Percentiles rank a stretch among this genome's conserved stretches.
These are phyloP conservation scores for Eupithecia vulgata DNA, from an alignment of 2,888 invertebrate species.

Conservation along the genomic window DNA sequence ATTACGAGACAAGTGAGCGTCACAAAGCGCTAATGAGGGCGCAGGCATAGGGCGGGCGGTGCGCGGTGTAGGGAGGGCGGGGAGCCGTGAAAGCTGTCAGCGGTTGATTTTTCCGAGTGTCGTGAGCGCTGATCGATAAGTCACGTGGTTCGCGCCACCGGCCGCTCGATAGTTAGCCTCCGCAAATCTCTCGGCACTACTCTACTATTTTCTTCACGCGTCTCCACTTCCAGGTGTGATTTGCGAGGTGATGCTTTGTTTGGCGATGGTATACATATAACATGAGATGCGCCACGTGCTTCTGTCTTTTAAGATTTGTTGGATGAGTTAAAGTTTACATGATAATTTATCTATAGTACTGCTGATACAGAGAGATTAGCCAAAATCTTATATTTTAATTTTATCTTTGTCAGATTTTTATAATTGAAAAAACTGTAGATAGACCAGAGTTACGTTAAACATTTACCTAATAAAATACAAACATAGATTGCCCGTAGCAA, in stretches of 20 bases:
- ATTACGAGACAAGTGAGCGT: conserved; percentile 81
- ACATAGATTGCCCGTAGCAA: conserved; percentile 11
- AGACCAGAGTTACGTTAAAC: too few relatives aligned
- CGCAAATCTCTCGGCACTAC: conserved; percentile 77
- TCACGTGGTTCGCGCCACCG: conserved; percentile 75
- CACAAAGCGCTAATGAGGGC: conserved; percentile 83
- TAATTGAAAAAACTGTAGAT: background rate
- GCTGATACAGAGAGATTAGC: background rate
- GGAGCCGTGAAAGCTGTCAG: conserved; percentile 80
- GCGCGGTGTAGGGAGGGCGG: conserved; percentile 38
- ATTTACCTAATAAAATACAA: background rate
- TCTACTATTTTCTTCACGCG: conserved; percentile 50
- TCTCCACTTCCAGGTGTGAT: conserved; percentile 16
- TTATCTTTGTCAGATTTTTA: background rate
- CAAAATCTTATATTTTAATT: background rate
- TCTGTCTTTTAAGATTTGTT: background rate
- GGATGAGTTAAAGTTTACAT: background rate
- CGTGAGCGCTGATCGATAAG: conserved; percentile 84
- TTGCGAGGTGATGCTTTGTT: background rate
- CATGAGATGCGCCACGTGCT: background rate
- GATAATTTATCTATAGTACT: background rate
- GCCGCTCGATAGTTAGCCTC: conserved; percentile 75
- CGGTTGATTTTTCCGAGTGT: conserved; percentile 84
- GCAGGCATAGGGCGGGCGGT: conserved; percentile 57
- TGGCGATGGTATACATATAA: background rate